A percentile compares a stretch with the other conserved stretches of the same genome.
Evolutionary conservation across 1,140 invertebrate genomes (phyloP).

Genomic region (Homalodisca vitripennis): DNA sequence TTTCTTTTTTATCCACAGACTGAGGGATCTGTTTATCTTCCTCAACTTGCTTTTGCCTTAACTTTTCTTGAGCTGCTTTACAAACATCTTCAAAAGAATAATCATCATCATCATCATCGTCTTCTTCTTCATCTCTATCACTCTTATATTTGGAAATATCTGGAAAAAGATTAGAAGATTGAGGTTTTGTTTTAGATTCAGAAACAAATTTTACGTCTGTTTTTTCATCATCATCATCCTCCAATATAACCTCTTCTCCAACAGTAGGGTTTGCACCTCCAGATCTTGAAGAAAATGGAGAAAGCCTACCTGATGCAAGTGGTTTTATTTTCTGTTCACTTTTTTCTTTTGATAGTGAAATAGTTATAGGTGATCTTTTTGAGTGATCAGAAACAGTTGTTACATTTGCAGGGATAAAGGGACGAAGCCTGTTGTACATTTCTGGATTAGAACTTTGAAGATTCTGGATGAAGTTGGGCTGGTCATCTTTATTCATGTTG

Average conservation of each 20-base stretch:
- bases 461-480: not conserved
- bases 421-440: slow-evolving; percentile 1
- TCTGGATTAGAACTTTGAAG: not conserved
- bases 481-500: not conserved
- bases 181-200: not conserved
- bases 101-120: slow-evolving; percentile 64
- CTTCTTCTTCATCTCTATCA: slow-evolving; percentile 31
- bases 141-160: slow-evolving; percentile 17
- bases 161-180: slow-evolving; percentile 42
- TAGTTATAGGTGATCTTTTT: slow-evolving; percentile 33
- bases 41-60: slow-evolving; percentile 49
- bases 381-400: not conserved
- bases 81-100: slow-evolving; percentile 68
- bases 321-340: slow-evolving; percentile 34
- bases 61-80: slow-evolving; percentile 60
- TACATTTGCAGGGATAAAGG: slow-evolving; percentile 11
- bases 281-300: slow-evolving; percentile 50
- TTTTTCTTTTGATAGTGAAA: slow-evolving; percentile 11
- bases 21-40: no score
- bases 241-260: slow-evolving; percentile 45
- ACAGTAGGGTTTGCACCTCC: slow-evolving; percentile 50
- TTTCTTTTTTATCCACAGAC: no score
- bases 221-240: slow-evolving; percentile 47
- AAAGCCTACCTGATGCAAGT: slow-evolving; percentile 44
- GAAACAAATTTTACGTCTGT: not conserved